Conservation (phyloP, 2,113 vertebrate genomes). For the Vicugna pacos region DNA sequence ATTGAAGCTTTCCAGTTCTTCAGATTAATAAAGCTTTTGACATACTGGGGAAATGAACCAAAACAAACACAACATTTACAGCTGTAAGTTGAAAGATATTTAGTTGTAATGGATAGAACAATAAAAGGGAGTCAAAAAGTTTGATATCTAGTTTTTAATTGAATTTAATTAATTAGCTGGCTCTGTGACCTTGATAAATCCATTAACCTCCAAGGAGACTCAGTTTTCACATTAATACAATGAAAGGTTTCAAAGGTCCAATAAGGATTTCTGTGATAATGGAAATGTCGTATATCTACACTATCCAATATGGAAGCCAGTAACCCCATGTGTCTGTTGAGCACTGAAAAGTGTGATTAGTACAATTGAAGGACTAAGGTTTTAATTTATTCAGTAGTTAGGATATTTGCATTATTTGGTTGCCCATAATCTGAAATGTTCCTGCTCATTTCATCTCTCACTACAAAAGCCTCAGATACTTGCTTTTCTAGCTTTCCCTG, state of each 20-base stretch:
- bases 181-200: not conserved
- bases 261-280: not conserved
- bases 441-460: not conserved
- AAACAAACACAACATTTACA: constrained; percentile 10
- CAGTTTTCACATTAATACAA: not conserved
- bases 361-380: not conserved
- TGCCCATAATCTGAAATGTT: not conserved
- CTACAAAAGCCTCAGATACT: not conserved
- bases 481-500: not conserved
- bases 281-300: not conserved
- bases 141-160: constrained; percentile 17
- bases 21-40: constrained; percentile 6
- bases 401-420: not conserved
- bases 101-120: not conserved
- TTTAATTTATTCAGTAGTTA: not conserved
- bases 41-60: not conserved
- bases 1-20: not conserved
- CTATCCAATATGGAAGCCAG: not conserved
- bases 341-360: not conserved
- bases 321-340: not conserved
- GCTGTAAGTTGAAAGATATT: not conserved
- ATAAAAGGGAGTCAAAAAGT: not conserved
- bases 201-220: not conserved
- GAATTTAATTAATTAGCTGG: not conserved
- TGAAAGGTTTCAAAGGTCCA: not conserved